A percentile compares a stretch with the other conserved stretches of the same genome.
Conservation (phyloP, 2,113 vertebrate species). For the Ellobius talpinus region DNA sequence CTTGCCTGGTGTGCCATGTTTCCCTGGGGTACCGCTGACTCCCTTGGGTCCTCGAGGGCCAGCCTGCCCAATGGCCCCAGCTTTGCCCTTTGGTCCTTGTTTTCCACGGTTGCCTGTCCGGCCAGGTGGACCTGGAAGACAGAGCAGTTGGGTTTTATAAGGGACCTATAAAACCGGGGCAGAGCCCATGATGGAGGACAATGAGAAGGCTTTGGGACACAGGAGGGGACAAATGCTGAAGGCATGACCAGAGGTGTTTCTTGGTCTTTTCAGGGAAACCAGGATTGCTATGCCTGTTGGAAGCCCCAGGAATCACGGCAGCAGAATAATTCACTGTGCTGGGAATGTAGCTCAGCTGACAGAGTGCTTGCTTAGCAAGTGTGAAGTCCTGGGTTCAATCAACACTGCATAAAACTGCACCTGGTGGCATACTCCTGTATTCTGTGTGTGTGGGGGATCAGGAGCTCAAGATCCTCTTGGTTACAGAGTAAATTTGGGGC, state of each 20-base stretch:
- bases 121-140: constrained; percentile 89
- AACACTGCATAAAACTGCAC: not conserved
- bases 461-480: not conserved
- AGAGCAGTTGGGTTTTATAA: constrained; percentile 65
- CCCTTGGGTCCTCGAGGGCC: constrained; percentile 94
- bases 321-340: not conserved
- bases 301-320: not conserved
- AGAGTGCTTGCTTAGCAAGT: not conserved
- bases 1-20: constrained; percentile 86
- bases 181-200: not conserved
- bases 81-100: constrained; percentile 92
- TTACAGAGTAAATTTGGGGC: not conserved
- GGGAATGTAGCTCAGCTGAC: too few species aligned
- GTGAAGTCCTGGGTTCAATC: not conserved
- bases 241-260: not conserved
- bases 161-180: not conserved
- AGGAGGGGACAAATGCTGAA: not conserved
- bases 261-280: not conserved
- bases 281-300: not conserved
- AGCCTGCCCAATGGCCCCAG: constrained; percentile 92
- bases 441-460: not conserved
- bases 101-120: constrained; percentile 93
- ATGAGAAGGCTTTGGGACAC: not conserved
- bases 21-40: constrained; percentile 88
- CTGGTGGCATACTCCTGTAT: not conserved